Conservation (phyloP, 2,113 vertebrate species). For the Dromaius novaehollandiae region DNA sequence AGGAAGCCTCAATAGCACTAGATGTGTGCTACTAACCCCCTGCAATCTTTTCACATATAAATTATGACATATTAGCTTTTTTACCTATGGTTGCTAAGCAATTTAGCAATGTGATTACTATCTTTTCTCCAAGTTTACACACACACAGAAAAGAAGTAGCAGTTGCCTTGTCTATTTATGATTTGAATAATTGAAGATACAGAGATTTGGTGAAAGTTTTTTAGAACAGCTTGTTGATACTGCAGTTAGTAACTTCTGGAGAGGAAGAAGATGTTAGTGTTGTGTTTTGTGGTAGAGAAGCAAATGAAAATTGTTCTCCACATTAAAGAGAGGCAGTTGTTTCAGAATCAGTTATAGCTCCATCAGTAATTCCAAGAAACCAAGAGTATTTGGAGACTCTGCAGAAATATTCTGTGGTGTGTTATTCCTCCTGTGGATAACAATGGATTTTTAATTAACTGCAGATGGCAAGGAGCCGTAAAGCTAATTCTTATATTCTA, state of each 20-base stretch:
- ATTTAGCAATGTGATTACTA: not conserved
- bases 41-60: slow-evolving; percentile 29
- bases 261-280: not conserved
- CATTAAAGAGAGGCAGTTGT: not conserved
- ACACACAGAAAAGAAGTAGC: not conserved
- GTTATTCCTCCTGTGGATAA: not conserved
- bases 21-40: slow-evolving; percentile 7
- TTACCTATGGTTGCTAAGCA: slow-evolving; percentile 57
- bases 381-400: not conserved
- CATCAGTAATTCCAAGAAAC: not conserved
- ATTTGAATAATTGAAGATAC: not conserved
- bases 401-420: not conserved
- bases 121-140: not conserved
- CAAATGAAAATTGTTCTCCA: not conserved
- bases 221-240: not conserved
- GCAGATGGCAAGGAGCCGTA: not conserved
- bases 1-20: slow-evolving; percentile 2
- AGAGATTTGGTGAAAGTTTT: not conserved
- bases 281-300: not conserved
- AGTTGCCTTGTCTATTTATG: not conserved
- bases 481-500: not conserved
- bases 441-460: not conserved
- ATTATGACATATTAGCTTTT: slow-evolving; percentile 50
- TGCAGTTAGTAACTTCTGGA: not conserved
- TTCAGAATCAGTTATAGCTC: not conserved